These are phyloP conservation scores for Apotomis betuletana DNA, from an alignment of 2,888 invertebrate species.

Conservation along the genomic window DNA sequence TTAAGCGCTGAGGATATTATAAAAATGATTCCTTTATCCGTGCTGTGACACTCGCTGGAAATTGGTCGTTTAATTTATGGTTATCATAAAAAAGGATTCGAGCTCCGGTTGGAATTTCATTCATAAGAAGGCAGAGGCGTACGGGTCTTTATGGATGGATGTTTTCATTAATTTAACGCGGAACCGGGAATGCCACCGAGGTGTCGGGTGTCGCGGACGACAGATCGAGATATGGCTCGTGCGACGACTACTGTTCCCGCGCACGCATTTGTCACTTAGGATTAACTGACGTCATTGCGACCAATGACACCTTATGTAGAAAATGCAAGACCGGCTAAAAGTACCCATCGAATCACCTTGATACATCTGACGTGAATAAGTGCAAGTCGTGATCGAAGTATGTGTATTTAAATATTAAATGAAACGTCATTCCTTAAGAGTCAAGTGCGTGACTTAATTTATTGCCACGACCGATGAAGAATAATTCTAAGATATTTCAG, in stretches of 20 bases:
- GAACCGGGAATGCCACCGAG: conserved; percentile 72
- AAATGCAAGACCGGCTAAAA: conserved; percentile 36
- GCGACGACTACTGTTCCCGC: conserved; percentile 69
- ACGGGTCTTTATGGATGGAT: conserved; percentile 82
- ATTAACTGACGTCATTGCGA: conserved; percentile 50
- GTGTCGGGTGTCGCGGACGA: conserved; percentile 70
- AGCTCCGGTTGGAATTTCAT: conserved; percentile 82
- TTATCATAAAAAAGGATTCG: conserved; percentile 81
- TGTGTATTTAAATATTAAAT: conserved; percentile 69
- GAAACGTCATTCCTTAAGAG: conserved; percentile 66
- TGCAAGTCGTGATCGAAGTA: conserved; percentile 64
- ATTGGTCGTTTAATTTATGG: conserved; percentile 82
- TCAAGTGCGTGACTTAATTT: conserved; percentile 75
- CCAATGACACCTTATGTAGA: conserved; percentile 39
- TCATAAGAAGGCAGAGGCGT: conserved; percentile 84
- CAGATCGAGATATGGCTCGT: conserved; percentile 68
- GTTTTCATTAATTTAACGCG: conserved; percentile 82
- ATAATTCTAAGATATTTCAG: conserved; percentile 72
- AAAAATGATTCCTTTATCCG: conserved; percentile 83
- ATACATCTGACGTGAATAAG: conserved; percentile 51
- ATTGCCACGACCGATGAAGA: conserved; percentile 72
- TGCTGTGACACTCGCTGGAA: conserved; percentile 82
- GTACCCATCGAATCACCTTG: conserved; percentile 41
- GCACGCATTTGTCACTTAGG: conserved; percentile 47
- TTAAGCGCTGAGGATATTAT: conserved; percentile 83